Conservation (phyloP, 2,888 invertebrate genomes). For the Neuroscelio doddi region DNA sequence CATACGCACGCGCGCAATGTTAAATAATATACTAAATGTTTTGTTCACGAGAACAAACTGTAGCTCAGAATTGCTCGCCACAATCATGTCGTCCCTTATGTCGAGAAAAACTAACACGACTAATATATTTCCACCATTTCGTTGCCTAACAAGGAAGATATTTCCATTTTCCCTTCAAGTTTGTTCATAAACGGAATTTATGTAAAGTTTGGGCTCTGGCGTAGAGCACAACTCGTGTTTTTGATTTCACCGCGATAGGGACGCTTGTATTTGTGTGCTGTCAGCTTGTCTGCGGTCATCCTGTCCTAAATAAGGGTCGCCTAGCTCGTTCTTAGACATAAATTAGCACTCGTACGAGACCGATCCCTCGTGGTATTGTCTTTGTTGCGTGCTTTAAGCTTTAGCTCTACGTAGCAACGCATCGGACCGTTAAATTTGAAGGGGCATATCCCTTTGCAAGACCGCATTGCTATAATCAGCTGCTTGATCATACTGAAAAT, state of each 20-base stretch:
- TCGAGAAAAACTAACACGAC: too few species aligned
- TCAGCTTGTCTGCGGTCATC: conserved; percentile 49
- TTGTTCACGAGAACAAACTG: too few species aligned
- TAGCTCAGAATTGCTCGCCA: too few species aligned
- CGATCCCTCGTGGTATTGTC: conserved; percentile 49
- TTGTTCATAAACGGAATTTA: conserved; percentile 46
- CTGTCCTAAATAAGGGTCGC: conserved; percentile 49
- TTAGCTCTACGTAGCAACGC: conserved; percentile 43
- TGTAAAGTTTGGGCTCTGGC: conserved; percentile 41
- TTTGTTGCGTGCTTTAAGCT: conserved; percentile 45
- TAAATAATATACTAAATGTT: too few species aligned
- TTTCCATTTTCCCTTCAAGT: conserved; percentile 31
- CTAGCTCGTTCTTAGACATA: conserved; percentile 48
- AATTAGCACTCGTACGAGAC: conserved; percentile 49
- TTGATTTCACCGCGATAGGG: conserved; percentile 44
- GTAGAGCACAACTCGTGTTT: conserved; percentile 37
- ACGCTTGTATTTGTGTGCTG: conserved; percentile 47
- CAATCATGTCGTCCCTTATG: too few species aligned
- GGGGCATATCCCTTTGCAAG: conserved; percentile 49
- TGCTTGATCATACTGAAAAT: conserved; percentile 47
- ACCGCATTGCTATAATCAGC: conserved; percentile 47
- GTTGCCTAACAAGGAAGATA: conserved; percentile 35
- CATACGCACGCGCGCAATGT: too few species aligned
- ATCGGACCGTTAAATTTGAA: conserved; percentile 50
- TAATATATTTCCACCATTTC: conserved; percentile 18